Evolutionary conservation across 2,888 invertebrate species (phyloP).

Genomic region (Drosophila bunnanda): DNA sequence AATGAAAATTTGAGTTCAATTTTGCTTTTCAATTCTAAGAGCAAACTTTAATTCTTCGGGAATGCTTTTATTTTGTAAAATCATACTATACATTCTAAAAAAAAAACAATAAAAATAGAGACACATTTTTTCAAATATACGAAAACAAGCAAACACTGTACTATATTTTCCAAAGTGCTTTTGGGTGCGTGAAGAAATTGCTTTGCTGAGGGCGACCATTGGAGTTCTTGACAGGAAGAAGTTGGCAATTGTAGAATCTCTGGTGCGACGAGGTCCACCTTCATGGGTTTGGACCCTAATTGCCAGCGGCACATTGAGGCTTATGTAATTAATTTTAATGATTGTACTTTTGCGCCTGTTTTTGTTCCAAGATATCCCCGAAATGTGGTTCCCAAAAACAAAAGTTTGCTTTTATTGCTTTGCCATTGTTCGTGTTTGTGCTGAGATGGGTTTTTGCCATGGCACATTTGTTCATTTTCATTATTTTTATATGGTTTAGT

Average conservation of each 20-base stretch:
- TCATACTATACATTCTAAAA: not conserved
- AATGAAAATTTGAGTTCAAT: not conserved
- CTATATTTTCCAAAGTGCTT: not conserved
- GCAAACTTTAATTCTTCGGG: not conserved
- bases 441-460: slow-evolving; percentile 3
- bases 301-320: slow-evolving; percentile 73
- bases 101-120: not conserved
- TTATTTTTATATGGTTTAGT: slow-evolving; percentile 44
- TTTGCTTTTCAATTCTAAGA: not conserved
- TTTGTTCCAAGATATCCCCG: slow-evolving; percentile 5
- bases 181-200: slow-evolving; percentile 36
- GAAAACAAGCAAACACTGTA: not conserved
- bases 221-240: slow-evolving; percentile 17
- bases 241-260: slow-evolving; percentile 33
- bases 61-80: not conserved
- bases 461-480: not conserved
- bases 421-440: slow-evolving; percentile 41
- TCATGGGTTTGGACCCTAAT: slow-evolving; percentile 57
- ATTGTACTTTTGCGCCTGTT: slow-evolving; percentile 51
- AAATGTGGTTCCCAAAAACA: slow-evolving; percentile 26
- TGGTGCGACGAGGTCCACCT: slow-evolving; percentile 40
- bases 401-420: slow-evolving; percentile 59
- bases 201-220: slow-evolving; percentile 56
- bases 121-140: not conserved
- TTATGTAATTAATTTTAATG: slow-evolving; percentile 80